Evolutionary conservation across 2,797 vertebrate genomes (phyloP), one percentile per base, ranked within the genome.

Genomic region (Cheracebus regulus): DNA sequence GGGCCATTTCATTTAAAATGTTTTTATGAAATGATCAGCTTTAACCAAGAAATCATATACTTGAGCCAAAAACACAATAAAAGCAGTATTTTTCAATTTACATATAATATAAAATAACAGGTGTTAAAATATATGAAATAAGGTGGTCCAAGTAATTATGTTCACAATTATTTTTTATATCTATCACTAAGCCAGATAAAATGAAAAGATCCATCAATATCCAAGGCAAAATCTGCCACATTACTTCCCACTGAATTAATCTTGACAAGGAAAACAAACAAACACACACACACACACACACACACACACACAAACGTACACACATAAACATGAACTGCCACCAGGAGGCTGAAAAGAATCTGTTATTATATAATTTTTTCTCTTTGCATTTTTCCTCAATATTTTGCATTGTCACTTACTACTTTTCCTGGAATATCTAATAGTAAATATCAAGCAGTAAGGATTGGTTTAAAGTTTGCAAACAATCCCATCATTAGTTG

Each of bases 91-190:
- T 78, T 96, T 78, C 72, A 82, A 85, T 2, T 30, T 48, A 79
- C 10, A 55, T 28, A 58, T 24, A 73, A 95, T 0, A 13, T 28
- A 75, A 83, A 52, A 70, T 20, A 55, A 50, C 50, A 64, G 33
- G 28, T 89, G 89, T n/a, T 48, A 88, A 58, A 97, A 79, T 83
- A 73, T 61, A 78, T 39, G 22, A 94, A 96, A 85, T 81, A 88
- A 94, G 22, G 20, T 72, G 6, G 13, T 55, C 24, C 4, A 87
- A 82, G 20, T 52, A 93, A 92, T 64, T 70, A n/a, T 9, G 4
- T 50, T 81, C 28, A 57, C 52, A 86, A 61, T 26, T 22, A 82
- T 17, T 24, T 76, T 73, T 26, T 75, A 3, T 26, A 76, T 12
- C 36, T 67, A 67, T n/a, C 39, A 39, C 22, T 19, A 58, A 75